These are phyloP conservation scores for Austrofundulus limnaeus DNA, from an alignment of 2,113 vertebrate species.

Conservation along the genomic window DNA sequence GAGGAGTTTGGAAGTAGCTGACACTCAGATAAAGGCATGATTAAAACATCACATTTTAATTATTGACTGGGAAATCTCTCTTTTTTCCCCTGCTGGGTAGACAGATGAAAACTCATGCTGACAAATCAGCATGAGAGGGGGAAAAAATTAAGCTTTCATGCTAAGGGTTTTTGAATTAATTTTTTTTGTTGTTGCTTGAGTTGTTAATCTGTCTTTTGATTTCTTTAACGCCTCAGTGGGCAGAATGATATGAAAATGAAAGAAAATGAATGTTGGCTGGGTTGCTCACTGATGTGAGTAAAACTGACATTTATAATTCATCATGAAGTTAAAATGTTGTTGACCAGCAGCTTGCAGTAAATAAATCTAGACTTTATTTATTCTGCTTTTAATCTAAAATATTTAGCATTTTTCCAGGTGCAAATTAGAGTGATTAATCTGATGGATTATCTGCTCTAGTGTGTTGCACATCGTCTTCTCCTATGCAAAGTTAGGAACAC, in stretches of 20 bases:
- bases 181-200: slow-evolving; percentile 14
- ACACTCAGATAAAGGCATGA: slow-evolving; percentile 43
- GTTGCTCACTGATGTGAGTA: background rate
- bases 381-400: background rate
- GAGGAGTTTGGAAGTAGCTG: slow-evolving; percentile 22
- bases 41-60: slow-evolving; percentile 44
- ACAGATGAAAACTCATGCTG: slow-evolving; percentile 26
- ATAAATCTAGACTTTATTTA: background rate
- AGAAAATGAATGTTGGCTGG: background rate
- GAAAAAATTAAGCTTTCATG: slow-evolving; percentile 31
- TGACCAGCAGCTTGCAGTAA: background rate
- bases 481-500: too few species aligned
- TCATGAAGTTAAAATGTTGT: background rate
- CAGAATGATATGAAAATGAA: background rate
- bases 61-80: background rate
- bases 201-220: slow-evolving; percentile 35
- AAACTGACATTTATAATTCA: slow-evolving; percentile 2
- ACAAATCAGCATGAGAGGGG: slow-evolving; percentile 13
- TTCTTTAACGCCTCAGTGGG: slow-evolving; percentile 5
- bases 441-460: too few species aligned
- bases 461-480: too few species aligned
- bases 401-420: too few species aligned
- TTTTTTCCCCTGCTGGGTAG: background rate
- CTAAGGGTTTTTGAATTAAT: slow-evolving; percentile 17
- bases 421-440: too few species aligned